Conservation (phyloP, 2,888 invertebrate species). For the Rhingia campestris region DNA sequence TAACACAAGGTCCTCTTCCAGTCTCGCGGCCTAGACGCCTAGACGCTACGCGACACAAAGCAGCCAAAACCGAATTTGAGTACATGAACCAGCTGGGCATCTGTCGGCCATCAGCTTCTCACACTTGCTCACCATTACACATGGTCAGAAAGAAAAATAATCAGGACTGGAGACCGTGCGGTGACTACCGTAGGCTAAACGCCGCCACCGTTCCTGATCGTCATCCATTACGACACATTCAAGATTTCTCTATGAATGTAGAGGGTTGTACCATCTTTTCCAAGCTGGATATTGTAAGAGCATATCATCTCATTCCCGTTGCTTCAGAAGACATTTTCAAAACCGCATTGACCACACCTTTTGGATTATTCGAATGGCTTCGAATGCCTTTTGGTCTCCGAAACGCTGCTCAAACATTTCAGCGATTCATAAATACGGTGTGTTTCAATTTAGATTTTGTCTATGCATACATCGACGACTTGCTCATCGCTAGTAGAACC, state of each 20-base stretch:
- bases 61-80: too few relatives aligned
- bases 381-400: not conserved
- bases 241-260: slow-evolving; percentile 4
- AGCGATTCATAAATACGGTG: too few relatives aligned
- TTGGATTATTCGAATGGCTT: not conserved
- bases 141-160: not conserved
- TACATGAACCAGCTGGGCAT: too few relatives aligned
- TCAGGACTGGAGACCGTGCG: not conserved
- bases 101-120: too few relatives aligned
- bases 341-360: not conserved
- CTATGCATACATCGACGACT: not conserved
- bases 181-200: not conserved
- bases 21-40: not conserved
- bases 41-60: not conserved
- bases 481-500: too few relatives aligned
- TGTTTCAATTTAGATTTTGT: not conserved
- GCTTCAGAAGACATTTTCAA: slow-evolving; percentile 2
- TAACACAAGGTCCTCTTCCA: too few relatives aligned
- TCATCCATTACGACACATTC: not conserved
- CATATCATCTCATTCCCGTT: not conserved
- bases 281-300: slow-evolving; percentile 1
- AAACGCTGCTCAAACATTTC: too few relatives aligned
- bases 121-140: not conserved
- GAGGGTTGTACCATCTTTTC: not conserved
- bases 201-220: slow-evolving; percentile 1